Conservation (phyloP, 2,797 vertebrate genomes). For the Eupleurogrammus muticus region DNA sequence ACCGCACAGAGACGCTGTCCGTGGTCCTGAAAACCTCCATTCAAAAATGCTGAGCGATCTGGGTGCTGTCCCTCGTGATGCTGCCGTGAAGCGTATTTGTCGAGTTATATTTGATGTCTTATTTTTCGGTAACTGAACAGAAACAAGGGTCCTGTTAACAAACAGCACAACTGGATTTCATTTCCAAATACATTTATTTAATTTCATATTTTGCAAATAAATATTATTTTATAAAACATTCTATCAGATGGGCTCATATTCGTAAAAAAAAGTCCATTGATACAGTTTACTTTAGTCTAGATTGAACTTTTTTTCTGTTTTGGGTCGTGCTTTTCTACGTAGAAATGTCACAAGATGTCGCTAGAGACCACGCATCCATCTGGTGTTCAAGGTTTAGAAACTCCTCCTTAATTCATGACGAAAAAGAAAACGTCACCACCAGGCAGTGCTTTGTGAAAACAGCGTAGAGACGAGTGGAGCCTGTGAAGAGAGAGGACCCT, state of each 20-base stretch:
- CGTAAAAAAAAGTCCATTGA: background rate
- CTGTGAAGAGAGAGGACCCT: background rate
- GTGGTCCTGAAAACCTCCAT: background rate
- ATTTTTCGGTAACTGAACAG: accelerated
- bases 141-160: accelerated
- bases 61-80: constrained; percentile 12
- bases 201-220: accelerated
- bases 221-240: background rate
- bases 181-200: background rate
- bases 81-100: too few relatives aligned
- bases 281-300: accelerated
- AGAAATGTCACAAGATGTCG: constrained; percentile 60
- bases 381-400: background rate
- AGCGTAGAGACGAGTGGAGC: constrained; percentile 19
- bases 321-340: accelerated
- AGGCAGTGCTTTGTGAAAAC: constrained; percentile 53
- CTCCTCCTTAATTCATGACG: constrained; percentile 43
- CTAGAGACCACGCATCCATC: constrained; percentile 58
- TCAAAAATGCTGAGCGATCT: background rate
- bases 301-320: background rate
- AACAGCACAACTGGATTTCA: too few relatives aligned
- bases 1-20: constrained; percentile 2
- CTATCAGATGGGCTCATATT: accelerated
- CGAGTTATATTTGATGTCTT: accelerated
- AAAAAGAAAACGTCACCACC: constrained; percentile 48